Evolutionary conservation across 2,113 vertebrate species (phyloP), one percentile per base, ranked within the genome.

Genomic region (Phylloscopus trochilus): DNA sequence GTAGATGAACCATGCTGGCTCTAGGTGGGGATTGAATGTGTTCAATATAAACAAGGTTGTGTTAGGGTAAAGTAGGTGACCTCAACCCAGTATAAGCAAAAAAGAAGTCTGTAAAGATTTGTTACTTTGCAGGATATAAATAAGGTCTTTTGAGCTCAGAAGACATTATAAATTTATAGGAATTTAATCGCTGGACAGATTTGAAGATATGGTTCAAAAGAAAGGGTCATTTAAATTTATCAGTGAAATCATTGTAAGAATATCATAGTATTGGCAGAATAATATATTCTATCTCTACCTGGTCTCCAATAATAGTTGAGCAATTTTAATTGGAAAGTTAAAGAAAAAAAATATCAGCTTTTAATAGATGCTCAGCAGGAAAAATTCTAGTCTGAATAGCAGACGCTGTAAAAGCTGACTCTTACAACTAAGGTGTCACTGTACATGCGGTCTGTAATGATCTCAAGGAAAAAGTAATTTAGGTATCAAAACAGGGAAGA

Each of bases 401-500:
- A 0, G 37, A 28, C 7, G 8, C 22, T 93, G 19, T 87, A 79
- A 93, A 93, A 89, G 37, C 53, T 56, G 41, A 37, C 21, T 75
- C 47, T 83, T 64, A 66, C 20, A 58, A 70, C 83, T 67, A 70
- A 47, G 59, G n/a, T 83, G 63, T 90, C 73, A 78, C 68, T 74
- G 43, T 86, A 74, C 27, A 31, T 75, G 83, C 76, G 90, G 59
- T 70, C 79, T 89, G 17, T 74, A 89, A 78, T 89, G 39, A 81
- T 86, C 52, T 63, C 44, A 72, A 93, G n/a, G 43, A 92, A 80
- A 91, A 92, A 62, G 30, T 83, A 91, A 89, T 96, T 95, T 80
- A 94, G 46, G 70, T 92, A 89, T 90, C 78, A 91, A 95, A 93
- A 62, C 51, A 58, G 15, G 28, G 78, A 92, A 80, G 41, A 82